Conservation (phyloP, 2,888 invertebrate genomes). For the Buathra laborator region DNA sequence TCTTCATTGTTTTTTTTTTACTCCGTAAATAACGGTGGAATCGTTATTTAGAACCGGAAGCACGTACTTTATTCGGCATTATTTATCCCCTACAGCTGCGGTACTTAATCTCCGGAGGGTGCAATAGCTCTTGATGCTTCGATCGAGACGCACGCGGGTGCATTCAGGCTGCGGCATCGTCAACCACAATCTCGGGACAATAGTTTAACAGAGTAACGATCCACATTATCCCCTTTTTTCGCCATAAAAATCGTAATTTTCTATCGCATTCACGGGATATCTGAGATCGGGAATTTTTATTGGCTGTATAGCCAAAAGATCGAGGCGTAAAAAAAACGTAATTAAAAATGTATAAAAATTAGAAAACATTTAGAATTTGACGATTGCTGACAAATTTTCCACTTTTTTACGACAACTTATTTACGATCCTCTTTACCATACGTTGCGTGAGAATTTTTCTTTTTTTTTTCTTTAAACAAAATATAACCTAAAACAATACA, state of each 20-base stretch:
- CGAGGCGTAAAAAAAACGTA: no score
- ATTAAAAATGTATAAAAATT: no score
- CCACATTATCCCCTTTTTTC: no score
- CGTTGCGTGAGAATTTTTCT: no score
- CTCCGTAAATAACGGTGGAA: conserved; percentile 59
- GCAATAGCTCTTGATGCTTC: conserved; percentile 11
- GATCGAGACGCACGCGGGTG: conserved; percentile 14
- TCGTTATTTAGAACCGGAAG: conserved; percentile 59
- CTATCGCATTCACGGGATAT: no score
- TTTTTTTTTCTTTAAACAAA: neutral
- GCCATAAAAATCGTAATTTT: no score
- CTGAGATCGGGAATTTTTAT: no score
- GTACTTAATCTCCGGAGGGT: conserved; percentile 55
- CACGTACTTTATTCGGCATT: conserved; percentile 61
- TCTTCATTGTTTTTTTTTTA: neutral
- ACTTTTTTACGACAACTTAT: no score
- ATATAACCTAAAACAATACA: neutral
- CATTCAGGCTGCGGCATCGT: conserved; percentile 16
- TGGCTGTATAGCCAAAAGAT: no score
- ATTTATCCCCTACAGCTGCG: conserved; percentile 41
- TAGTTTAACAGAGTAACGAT: neutral
- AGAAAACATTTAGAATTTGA: no score
- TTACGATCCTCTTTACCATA: no score
- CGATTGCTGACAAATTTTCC: no score
- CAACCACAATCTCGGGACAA: conserved; percentile 11